Conservation (phyloP, 2,797 vertebrate species). For the Anas georgica region DNA sequence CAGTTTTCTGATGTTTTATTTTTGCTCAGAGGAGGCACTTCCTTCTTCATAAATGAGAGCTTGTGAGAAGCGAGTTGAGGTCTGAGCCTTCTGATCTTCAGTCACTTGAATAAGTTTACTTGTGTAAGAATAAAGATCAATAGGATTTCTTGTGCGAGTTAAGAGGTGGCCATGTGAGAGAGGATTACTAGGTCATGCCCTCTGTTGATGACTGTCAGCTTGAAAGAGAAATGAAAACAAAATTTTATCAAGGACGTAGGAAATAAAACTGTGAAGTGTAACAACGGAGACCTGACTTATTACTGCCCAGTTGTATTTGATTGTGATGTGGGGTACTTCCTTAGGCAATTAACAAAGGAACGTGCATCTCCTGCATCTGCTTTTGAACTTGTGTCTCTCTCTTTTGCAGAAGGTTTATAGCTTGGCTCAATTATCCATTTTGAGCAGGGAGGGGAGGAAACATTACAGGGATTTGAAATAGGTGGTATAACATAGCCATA, state of each 20-base stretch:
- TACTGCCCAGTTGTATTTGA: not conserved
- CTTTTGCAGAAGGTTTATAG: slow-evolving; percentile 71
- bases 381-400: slow-evolving; percentile 67
- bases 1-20: not conserved
- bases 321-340: not conserved
- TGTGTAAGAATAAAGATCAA: not conserved
- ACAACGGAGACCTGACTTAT: not conserved
- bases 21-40: not conserved
- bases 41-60: not conserved
- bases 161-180: slow-evolving; percentile 13
- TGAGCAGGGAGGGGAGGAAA: slow-evolving; percentile 68
- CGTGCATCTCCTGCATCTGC: slow-evolving; percentile 62
- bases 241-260: not conserved
- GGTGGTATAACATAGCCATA: slow-evolving; percentile 82
- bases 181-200: slow-evolving; percentile 13
- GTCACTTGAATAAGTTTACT: slow-evolving; percentile 22
- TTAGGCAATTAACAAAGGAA: slow-evolving; percentile 46
- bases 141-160: slow-evolving; percentile 18
- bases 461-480: slow-evolving; percentile 79
- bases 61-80: not conserved
- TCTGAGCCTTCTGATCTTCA: slow-evolving; percentile 33
- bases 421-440: slow-evolving; percentile 77
- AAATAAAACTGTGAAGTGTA: not conserved
- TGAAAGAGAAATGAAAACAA: slow-evolving; percentile 23
- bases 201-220: not conserved